phyloP scores from a whole-genome alignment of 1,140 invertebrate species.

The Pomacea maculata region DNA sequence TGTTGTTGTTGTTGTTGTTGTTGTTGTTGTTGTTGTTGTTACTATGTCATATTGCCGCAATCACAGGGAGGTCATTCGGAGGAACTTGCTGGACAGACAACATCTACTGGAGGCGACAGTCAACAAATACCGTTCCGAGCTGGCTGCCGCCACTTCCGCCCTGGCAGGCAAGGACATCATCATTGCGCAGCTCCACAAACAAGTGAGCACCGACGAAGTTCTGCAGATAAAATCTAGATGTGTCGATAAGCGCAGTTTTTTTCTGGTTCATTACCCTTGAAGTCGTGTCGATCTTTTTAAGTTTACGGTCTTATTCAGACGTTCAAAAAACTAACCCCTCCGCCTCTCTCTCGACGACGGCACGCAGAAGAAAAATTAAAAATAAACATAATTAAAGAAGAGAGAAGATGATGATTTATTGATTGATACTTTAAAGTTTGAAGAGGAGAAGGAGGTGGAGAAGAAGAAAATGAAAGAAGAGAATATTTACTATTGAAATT shows the following conservation, averaged over 20 bases:
- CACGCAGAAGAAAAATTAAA: neutral
- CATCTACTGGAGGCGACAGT: slow-evolving; percentile 36
- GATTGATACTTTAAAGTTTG: neutral
- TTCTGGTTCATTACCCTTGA: too few relatives aligned
- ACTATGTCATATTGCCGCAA: neutral
- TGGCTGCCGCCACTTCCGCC: slow-evolving; percentile 35
- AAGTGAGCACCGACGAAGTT: slow-evolving; percentile 16
- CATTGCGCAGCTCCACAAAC: slow-evolving; percentile 26
- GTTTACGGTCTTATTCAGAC: too few relatives aligned
- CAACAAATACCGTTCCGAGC: slow-evolving; percentile 39
- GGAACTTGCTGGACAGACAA: slow-evolving; percentile 39
- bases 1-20: neutral
- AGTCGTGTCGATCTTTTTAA: too few relatives aligned
- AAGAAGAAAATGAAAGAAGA: too few relatives aligned
- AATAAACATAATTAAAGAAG: neutral
- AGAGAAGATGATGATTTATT: neutral
- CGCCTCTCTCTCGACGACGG: too few relatives aligned
- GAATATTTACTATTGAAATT: too few relatives aligned
- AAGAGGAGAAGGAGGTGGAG: neutral
- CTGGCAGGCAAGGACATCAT: slow-evolving; percentile 39
- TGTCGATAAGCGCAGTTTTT: too few relatives aligned
- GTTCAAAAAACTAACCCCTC: too few relatives aligned
- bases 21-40: neutral
- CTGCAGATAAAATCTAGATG: too few relatives aligned
- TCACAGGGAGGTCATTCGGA: slow-evolving; percentile 35